Evolutionary conservation across 2,888 invertebrate species (phyloP).

Genomic region (Drosophila fulvimacula): DNA sequence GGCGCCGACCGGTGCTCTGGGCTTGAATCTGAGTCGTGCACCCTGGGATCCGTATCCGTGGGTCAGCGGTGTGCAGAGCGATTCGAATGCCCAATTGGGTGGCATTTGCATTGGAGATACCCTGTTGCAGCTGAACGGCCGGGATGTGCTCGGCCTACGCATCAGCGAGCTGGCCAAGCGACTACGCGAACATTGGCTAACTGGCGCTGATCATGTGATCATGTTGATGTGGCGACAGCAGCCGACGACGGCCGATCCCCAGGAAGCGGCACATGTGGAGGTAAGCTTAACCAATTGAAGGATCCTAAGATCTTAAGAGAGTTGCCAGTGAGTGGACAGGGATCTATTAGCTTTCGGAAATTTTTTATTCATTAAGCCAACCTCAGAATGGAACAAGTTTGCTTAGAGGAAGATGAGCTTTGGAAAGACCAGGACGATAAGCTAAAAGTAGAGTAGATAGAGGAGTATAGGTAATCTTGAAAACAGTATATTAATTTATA

Average conservation of each 20-base stretch:
- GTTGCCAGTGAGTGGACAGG: too few species aligned
- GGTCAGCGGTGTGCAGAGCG: slow-evolving; percentile 88
- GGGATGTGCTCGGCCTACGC: slow-evolving; percentile 83
- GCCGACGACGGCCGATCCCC: slow-evolving; percentile 55
- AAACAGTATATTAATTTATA: too few species aligned
- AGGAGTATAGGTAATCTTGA: too few species aligned
- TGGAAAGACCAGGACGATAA: too few species aligned
- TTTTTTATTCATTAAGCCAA: too few species aligned
- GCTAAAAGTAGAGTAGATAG: too few species aligned
- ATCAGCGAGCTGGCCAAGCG: slow-evolving; percentile 83
- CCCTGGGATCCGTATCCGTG: slow-evolving; percentile 94
- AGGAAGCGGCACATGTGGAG: slow-evolving; percentile 65
- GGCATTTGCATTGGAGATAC: slow-evolving; percentile 90
- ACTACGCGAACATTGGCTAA: slow-evolving; percentile 82
- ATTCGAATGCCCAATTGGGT: slow-evolving; percentile 87
- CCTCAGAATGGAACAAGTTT: too few species aligned
- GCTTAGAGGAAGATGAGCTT: too few species aligned
- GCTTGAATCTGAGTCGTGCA: slow-evolving; percentile 90
- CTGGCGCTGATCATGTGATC: slow-evolving; percentile 79
- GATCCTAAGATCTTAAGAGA: too few species aligned
- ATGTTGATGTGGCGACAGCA: slow-evolving; percentile 84
- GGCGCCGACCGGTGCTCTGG: slow-evolving; percentile 87
- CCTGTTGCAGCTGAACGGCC: slow-evolving; percentile 86
- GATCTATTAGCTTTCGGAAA: too few species aligned
- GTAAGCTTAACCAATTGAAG: slow-evolving; percentile 45